Evolutionary conservation across 2,113 vertebrate species (phyloP), one percentile per base, ranked within the genome.

Genomic region (Mandrillus leucophaeus): DNA sequence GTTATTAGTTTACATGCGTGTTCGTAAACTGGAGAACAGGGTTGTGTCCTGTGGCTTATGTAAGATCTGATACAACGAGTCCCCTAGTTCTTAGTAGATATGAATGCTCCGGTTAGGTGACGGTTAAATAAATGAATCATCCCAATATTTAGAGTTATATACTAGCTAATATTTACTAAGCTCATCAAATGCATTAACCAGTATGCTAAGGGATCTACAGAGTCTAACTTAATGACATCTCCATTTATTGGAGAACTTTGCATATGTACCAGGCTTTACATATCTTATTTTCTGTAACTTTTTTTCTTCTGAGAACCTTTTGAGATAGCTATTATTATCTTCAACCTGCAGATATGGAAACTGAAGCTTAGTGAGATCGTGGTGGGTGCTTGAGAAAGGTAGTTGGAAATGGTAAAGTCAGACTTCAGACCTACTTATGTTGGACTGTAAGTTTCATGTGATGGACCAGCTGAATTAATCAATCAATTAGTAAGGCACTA

Each of bases 41-140:
- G 0, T 3, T 5, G 30, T n/a, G 2, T 43, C 81, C 35, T 25
- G 0, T 1, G 59, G 30, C 75, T 72, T 57, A 13, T 5, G 1
- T 57, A 50, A 55, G 38, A 50, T 43, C n/a, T 45, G 27, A 86
- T 0, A 48, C n/a, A n/a, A 32, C 7, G 64, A 73, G 59, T 72
- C 5, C 27, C 27, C 75, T n/a, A 78, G n/a, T 1, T 20, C 25
- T 43, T 35, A 8, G 12, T 1, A 2, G 22, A 17, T 45, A 5
- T 14, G 14, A n/a, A 64, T 11, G 30, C 30, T 32, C 17, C 14
- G 50, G 57, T 43, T 18, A n/a, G 57, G 64, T 48, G 23, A 52
- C 4, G 20, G 17, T 27, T 87, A 43, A 52, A 25, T 32, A 64
- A 64, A 32, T 20, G 18, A 43, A n/a, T 23, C 8, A 59, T 43